phyloP scores from a whole-genome alignment of 2,888 invertebrate species.

The Buathra laborator region DNA sequence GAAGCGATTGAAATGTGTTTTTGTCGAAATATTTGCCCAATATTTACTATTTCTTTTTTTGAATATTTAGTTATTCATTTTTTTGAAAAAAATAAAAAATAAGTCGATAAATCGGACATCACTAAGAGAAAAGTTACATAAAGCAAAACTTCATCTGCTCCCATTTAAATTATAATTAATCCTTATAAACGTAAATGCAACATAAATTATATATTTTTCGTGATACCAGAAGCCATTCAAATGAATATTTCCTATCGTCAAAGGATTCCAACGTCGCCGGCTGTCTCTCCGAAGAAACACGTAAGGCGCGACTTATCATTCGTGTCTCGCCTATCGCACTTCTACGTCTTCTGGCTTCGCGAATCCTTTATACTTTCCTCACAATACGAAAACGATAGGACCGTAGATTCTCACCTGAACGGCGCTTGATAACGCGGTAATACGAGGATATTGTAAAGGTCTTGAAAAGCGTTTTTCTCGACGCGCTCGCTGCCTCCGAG shows the following conservation, averaged over 20 bases:
- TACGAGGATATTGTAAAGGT: conserved; percentile 47
- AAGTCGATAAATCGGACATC: too few relatives aligned
- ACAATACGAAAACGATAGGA: conserved; percentile 48
- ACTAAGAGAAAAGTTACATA: too few relatives aligned
- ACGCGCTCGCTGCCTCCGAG: conserved; percentile 17
- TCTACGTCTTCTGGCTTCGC: conserved; percentile 6
- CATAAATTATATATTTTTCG: background rate
- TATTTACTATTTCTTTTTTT: too few relatives aligned
- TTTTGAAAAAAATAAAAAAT: too few relatives aligned
- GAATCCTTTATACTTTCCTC: conserved; percentile 45
- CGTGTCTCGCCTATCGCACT: background rate
- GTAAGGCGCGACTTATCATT: background rate
- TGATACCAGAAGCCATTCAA: background rate
- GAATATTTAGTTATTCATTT: too few relatives aligned
- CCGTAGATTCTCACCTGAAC: conserved; percentile 42
- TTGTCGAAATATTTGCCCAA: too few relatives aligned
- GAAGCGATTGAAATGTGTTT: too few relatives aligned
- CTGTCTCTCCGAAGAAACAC: background rate
- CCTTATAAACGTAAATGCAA: too few relatives aligned
- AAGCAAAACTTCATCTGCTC: too few relatives aligned
- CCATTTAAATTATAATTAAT: too few relatives aligned
- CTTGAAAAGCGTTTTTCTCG: conserved; percentile 11
- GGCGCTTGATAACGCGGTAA: conserved; percentile 54
- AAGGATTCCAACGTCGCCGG: background rate
- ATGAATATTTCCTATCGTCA: background rate